Base-by-base conservation (phyloP, 2,888 invertebrate species). In the Aphidoletes aphidimyza region DNA sequence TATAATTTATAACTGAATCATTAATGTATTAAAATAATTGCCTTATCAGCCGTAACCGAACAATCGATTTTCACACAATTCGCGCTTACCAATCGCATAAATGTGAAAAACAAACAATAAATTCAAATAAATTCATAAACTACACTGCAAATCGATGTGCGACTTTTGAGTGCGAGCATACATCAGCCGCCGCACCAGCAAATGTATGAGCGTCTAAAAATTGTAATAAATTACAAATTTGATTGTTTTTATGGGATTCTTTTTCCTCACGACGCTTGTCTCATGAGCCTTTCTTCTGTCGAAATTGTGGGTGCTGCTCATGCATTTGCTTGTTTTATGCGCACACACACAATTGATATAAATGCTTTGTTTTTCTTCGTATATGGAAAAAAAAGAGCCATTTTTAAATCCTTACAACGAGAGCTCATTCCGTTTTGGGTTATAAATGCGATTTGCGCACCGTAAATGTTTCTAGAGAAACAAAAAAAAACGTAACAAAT, bases 51-150 rank as follows among this genome's bases (percentile, higher is more conserved):
- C 30, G 11, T 30, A n/a, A 26, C 26, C 69, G n/a, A 69, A 11
- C 69, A 69, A 69, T 69, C 69, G 69, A 69, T 69, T 69, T 69
- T 69, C 69, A 69, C 69, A 69, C 69, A 69, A 69, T 69, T 69
- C 69, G 17, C 69, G 69, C 30, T 69, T 69, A n/a, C 69, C 69
- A 69, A 69, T 69, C 69, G 42, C 69, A 30, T 69, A 30, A 69
- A 69, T 69, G 69, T 0, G 69, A 69, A 69, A 69, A 69, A 69
- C 69, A 69, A 69, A 69, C 69, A 69, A 69, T 54, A 54, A 54
- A 54, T 54, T 54, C 54, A 69, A 30, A 69, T 17, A 6, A 30
- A 69, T 69, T 54, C 54, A 54, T 26, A 22, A 54, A 26, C 5
- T 26, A 54, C 54, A 54, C 6, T n/a, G n/a, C n/a, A 26, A 22